phyloP scores from a whole-genome alignment of 1,140 invertebrate genomes.

The Pachyrhynchus sulphureomaculatus region DNA sequence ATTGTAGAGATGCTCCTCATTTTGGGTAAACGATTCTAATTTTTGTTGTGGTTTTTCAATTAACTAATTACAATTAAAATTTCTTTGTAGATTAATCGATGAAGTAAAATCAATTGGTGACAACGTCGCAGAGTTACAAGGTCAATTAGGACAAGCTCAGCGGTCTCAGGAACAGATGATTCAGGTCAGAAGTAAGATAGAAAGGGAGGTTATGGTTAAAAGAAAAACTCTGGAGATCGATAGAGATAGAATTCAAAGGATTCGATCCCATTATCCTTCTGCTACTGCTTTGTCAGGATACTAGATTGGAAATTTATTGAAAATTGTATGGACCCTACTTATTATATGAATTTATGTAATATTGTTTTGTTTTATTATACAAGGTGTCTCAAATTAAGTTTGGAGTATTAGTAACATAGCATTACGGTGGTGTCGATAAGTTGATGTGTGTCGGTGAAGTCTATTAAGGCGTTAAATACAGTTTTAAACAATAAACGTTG shows the following conservation, averaged over 20 bases:
- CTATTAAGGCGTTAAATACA: no score
- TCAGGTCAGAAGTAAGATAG: slow-evolving; percentile 61
- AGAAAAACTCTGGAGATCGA: slow-evolving; percentile 70
- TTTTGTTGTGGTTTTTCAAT: not conserved
- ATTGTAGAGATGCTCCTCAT: slow-evolving; percentile 69
- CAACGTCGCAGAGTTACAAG: slow-evolving; percentile 61
- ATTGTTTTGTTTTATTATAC: no score
- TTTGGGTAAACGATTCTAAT: slow-evolving; percentile 51
- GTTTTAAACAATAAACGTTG: no score
- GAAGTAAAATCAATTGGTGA: slow-evolving; percentile 70
- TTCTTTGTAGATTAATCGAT: slow-evolving; percentile 57
- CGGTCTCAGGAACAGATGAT: slow-evolving; percentile 60
- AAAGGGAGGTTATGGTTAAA: slow-evolving; percentile 72
- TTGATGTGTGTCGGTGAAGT: no score
- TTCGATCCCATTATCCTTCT: slow-evolving; percentile 68
- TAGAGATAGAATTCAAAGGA: slow-evolving; percentile 61
- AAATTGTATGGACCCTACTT: no score
- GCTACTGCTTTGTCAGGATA: slow-evolving; percentile 63
- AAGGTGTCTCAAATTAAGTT: no score
- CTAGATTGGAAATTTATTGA: slow-evolving; percentile 26
- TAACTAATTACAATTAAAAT: not conserved
- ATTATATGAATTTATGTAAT: no score
- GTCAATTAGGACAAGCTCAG: slow-evolving; percentile 63
- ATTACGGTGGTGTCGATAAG: no score
- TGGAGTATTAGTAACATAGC: no score